These are phyloP conservation scores for Fabriciana adippe DNA, from an alignment of 2,888 invertebrate species.

Conservation along the genomic window DNA sequence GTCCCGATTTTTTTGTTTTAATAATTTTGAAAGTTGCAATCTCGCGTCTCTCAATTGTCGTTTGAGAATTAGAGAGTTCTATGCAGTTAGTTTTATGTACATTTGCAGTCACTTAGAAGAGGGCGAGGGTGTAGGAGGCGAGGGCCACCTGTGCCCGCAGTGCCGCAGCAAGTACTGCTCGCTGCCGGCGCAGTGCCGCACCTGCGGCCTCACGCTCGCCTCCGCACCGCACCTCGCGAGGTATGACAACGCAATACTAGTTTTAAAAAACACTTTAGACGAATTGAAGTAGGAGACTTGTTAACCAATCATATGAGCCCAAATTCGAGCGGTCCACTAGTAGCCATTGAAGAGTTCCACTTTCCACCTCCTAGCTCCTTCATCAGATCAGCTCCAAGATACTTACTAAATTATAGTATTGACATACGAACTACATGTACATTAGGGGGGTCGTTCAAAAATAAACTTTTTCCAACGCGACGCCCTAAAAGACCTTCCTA, in stretches of 20 bases:
- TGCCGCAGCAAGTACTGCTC: constrained; percentile 99
- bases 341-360: no score
- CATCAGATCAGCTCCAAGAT: no score
- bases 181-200: constrained; percentile 97
- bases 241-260: constrained; percentile 44
- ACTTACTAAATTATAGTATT: no score
- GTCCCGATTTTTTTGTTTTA: no score
- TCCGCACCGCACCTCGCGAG: constrained; percentile 98
- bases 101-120: constrained; percentile 90
- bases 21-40: no score
- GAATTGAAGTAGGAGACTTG: no score
- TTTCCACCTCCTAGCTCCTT: no score
- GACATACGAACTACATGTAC: no score
- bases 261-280: neutral
- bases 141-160: constrained; percentile 95
- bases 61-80: neutral
- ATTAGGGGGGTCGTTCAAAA: no score
- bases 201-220: constrained; percentile 97
- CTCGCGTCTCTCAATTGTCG: no score
- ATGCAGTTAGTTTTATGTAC: neutral
- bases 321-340: neutral
- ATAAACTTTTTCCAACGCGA: no score
- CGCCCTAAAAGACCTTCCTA: no score
- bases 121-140: constrained; percentile 84
- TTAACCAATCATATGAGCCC: neutral